These are phyloP conservation scores for Chaetophractus vellerosus DNA, from an alignment of 2,797 vertebrate genomes.

Conservation along the genomic window DNA sequence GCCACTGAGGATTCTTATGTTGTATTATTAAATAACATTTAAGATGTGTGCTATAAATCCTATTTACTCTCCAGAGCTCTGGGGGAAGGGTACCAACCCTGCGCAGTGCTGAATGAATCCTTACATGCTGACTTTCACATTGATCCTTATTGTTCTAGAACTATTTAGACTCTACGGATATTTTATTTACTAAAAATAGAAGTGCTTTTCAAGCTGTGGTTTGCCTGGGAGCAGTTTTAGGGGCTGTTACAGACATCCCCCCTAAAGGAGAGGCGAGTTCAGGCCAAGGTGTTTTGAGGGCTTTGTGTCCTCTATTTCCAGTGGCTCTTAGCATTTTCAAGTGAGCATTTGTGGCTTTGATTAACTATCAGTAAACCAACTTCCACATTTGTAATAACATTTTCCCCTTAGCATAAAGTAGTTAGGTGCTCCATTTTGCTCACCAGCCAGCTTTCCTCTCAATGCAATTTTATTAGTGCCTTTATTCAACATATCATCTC, in stretches of 20 bases:
- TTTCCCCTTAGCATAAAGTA: not conserved
- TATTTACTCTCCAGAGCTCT: not conserved
- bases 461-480: not conserved
- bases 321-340: not conserved
- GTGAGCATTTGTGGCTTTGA: not conserved
- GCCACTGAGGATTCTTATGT: not conserved
- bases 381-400: not conserved
- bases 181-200: slow-evolving; percentile 19
- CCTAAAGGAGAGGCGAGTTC: not conserved
- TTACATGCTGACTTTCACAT: not conserved
- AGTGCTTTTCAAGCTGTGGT: not conserved
- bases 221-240: not conserved
- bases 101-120: not conserved
- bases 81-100: not conserved
- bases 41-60: not conserved
- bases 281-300: not conserved
- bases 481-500: not conserved
- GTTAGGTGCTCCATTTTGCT: not conserved
- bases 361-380: not conserved
- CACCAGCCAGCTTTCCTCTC: not conserved
- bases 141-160: not conserved
- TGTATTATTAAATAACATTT: not conserved
- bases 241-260: not conserved
- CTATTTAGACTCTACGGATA: not conserved
- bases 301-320: not conserved